These are phyloP conservation scores for Portunus trituberculatus DNA, from an alignment of 1,140 invertebrate genomes.

Conservation along the genomic window DNA sequence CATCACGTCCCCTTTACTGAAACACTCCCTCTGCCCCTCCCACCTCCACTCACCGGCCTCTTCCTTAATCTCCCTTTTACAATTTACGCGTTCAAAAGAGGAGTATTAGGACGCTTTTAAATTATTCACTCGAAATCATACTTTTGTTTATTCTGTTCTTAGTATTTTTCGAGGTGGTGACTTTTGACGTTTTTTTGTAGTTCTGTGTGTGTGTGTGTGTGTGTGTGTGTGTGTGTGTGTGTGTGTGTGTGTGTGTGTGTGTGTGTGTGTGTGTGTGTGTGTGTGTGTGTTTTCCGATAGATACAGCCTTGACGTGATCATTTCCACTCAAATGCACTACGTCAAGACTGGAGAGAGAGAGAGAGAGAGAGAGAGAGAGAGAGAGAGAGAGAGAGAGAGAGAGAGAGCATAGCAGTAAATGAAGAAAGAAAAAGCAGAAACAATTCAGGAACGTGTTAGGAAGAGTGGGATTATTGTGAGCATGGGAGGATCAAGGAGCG, in stretches of 20 bases:
- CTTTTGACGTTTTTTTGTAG: neutral
- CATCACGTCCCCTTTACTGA: neutral
- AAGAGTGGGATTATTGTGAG: too few species aligned
- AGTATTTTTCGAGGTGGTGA: neutral
- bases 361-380: too few species aligned
- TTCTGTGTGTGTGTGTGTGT: neutral
- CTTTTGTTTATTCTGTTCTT: neutral
- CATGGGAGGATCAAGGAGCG: too few species aligned
- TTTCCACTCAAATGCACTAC: too few species aligned
- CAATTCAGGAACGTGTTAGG: too few species aligned
- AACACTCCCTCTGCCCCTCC: neutral
- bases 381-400: too few species aligned
- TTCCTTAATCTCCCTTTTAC: neutral
- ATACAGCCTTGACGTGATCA: too few species aligned
- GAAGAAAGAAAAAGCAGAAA: too few species aligned
- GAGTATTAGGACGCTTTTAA: slow-evolving; percentile 12
- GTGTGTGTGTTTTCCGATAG: neutral
- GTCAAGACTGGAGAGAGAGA: too few species aligned
- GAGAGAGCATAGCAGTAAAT: too few species aligned
- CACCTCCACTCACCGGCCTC: neutral
- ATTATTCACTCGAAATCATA: neutral
- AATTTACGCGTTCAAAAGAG: slow-evolving; percentile 1
- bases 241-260: neutral
- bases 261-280: neutral
- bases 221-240: neutral